Percentiles rank a stretch among this genome's conserved stretches.
These are phyloP conservation scores for Sebastiscus tertius DNA, from an alignment of 2,797 vertebrate genomes.

Conservation along the genomic window DNA sequence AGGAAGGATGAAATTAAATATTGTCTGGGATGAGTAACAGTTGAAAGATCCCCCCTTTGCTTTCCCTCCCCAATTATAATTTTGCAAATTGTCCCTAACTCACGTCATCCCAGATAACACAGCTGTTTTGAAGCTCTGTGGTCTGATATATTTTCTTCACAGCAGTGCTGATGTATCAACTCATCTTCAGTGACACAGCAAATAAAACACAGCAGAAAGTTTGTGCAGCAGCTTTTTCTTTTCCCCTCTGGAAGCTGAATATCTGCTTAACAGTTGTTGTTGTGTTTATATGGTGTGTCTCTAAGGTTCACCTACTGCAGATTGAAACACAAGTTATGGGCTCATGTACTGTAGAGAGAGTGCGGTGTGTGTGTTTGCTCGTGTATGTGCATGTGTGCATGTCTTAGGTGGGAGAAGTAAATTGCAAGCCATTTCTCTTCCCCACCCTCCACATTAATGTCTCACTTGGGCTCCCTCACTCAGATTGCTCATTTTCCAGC, in stretches of 20 bases:
- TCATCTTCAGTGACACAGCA: background rate
- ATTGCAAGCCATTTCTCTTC: constrained; percentile 69
- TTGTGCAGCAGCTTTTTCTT: background rate
- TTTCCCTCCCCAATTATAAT: background rate
- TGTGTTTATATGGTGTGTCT: constrained; percentile 22
- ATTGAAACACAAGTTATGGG: constrained; percentile 29
- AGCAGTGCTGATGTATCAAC: background rate
- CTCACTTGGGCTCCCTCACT: constrained; percentile 72
- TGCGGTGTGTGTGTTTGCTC: background rate
- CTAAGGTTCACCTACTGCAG: constrained; percentile 9
- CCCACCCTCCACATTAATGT: constrained; percentile 62
- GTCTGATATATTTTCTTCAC: background rate
- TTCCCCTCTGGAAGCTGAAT: background rate
- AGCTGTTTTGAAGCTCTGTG: background rate
- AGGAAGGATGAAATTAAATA: background rate
- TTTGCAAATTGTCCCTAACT: background rate
- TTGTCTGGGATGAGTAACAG: background rate
- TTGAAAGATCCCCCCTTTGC: background rate
- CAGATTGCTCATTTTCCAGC: constrained; percentile 79
- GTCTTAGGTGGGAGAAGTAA: constrained; percentile 41
- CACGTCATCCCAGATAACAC: background rate
- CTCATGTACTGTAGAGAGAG: background rate
- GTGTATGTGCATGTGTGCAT: constrained; percentile 6
- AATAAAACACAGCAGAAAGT: background rate
- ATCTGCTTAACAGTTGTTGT: constrained; percentile 19